These are phyloP conservation scores for Gorsachius magnificus DNA, from an alignment of 2,797 vertebrate genomes.

Conservation along the genomic window DNA sequence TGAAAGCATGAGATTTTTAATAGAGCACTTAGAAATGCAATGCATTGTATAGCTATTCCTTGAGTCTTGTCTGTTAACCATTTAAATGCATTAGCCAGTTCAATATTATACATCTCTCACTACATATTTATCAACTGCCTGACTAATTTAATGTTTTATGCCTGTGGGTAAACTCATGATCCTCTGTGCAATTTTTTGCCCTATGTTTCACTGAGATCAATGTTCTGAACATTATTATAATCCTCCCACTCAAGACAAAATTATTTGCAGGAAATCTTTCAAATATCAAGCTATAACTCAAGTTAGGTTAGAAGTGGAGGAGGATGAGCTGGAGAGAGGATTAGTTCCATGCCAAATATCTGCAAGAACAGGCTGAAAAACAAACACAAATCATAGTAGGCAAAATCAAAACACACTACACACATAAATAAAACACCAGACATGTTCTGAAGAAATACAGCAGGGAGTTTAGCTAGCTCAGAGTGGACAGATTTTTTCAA, in stretches of 20 bases:
- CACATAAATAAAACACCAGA: conserved; percentile 57
- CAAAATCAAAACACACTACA: conserved; percentile 16
- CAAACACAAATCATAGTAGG: conserved; percentile 33
- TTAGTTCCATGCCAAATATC: conserved; percentile 23
- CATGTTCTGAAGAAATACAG: conserved; percentile 1
- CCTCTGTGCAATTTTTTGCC: neutral
- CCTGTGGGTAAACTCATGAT: neutral
- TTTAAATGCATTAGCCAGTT: neutral
- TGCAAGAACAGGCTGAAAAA: conserved; percentile 47
- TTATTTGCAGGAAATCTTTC: conserved; percentile 47
- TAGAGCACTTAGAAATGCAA: neutral
- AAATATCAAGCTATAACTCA: conserved; percentile 26
- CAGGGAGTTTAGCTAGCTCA: neutral
- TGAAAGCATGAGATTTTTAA: neutral
- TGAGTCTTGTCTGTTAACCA: neutral
- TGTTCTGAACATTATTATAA: conserved; percentile 5
- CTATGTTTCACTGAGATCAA: neutral
- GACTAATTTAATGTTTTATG: neutral
- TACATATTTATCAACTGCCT: neutral
- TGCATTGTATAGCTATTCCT: neutral
- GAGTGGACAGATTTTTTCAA: neutral
- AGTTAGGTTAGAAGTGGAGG: neutral
- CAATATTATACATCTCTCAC: neutral
- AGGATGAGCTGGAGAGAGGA: neutral
- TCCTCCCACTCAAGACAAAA: conserved; percentile 20